Conservation (phyloP, 2,797 vertebrate genomes). For the Natrix natrix region DNA sequence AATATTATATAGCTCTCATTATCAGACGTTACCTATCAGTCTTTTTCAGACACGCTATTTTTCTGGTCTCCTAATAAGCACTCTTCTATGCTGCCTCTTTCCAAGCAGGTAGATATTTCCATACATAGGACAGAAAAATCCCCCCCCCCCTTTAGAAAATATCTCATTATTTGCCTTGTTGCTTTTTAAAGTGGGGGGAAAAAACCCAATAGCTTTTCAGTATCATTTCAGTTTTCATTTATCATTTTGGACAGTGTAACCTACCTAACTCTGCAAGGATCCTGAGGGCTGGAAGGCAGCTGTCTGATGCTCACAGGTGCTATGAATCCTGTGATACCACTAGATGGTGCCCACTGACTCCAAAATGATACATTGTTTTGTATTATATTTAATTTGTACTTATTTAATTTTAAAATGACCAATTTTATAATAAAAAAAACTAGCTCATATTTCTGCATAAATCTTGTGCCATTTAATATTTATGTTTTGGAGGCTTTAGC, state of each 20-base stretch:
- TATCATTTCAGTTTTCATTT: not conserved
- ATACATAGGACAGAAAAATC: not conserved
- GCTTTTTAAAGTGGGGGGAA: not conserved
- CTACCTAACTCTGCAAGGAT: not conserved
- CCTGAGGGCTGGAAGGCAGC: not conserved
- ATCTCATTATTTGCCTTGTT: not conserved
- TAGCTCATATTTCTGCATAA: not conserved
- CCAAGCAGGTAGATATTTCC: not conserved
- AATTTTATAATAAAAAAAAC: not conserved
- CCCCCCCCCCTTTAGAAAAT: not conserved
- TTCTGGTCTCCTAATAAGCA: not conserved
- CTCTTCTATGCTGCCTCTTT: not conserved
- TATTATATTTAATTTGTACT: not conserved
- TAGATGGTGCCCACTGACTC: not conserved
- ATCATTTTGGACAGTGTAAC: not conserved
- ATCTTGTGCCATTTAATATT: not conserved
- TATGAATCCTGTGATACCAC: not conserved
- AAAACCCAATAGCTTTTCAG: not conserved
- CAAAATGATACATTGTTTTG: not conserved
- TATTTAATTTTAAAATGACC: not conserved
- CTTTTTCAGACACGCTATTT: not conserved
- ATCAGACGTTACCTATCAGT: not conserved
- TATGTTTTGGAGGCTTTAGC: not conserved
- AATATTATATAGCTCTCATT: not conserved
- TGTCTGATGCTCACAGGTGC: not conserved